Evolutionary conservation across 2,888 invertebrate genomes (phyloP), one percentile per base, ranked within the genome.

Genomic region (Platerodrilus igneus): DNA sequence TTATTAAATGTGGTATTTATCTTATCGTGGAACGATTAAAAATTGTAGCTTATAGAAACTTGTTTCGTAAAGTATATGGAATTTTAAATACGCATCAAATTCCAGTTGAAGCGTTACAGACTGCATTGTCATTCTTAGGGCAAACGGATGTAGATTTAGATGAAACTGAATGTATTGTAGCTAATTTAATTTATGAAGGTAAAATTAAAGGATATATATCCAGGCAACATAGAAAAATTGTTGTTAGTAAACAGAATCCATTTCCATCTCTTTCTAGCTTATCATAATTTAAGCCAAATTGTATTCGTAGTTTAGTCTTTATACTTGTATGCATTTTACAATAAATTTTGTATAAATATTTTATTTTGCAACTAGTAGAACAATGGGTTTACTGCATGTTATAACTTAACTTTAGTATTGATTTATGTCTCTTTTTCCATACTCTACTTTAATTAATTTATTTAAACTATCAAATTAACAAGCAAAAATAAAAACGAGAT

Each of bases 161-260:
- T 64, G 96, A 97, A 67, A 90, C 94, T 0, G 89, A 94, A 57
- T 97, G 97, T 68, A 89, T 97, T 57, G 81, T 97, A 2, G 93
- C 95, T 1, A 97, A 96, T 73, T 77, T 99, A 36, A 97, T 99
- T 57, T 91, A 81, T 62, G 94, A 95, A 69, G 92, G 92, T 14
- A 95, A 93, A 73, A 92, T 99, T 55, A 96, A 96, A 67, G 97
- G 99, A 0, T 99, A 99, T 67, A 93, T 99, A 60, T 95, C 96
- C 1, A 87, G 93, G 70, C 89, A 91, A 56, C 96, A 99, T 69
- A 86, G 94, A 65, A 96, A 95, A 70, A 78, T 99, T 38, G 97
- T 99, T 29, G 88, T 99, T 27, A 95, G 95, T 58, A 99, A 99
- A 67, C 88, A 91, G 63, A 93, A 92, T 72, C 89, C 97, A 1